Base-by-base conservation (phyloP, 1,140 invertebrate genomes). In the Microplitis demolitor region DNA sequence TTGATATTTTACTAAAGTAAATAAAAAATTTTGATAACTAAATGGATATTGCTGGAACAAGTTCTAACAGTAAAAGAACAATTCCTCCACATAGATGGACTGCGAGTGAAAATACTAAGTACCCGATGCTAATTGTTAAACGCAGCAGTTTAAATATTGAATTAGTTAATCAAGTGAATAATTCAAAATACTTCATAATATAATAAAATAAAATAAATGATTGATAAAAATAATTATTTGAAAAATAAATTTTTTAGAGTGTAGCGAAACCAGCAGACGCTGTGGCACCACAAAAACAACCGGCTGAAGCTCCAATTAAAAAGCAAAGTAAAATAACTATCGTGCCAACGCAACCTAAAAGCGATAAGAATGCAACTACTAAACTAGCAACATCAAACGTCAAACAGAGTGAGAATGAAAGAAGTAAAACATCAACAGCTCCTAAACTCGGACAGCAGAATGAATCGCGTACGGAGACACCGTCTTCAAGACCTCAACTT, bases 301-400 rank as follows among this genome's bases (percentile, higher is more conserved):
- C 75, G 31, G 54, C 78, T 11, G 69, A 13, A 53, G 70, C 75
- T 24, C 68, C 77, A 35, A 13, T 16, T 31, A 54, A 54, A 54
- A 54, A 54, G 53, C 77, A 76, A 39, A 74, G 73, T 50, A 88
- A 89, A 82, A 85, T 88, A 74, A 88, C 83, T 51, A 88, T 88
- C 78, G 82, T 87, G 69, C 87, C 87, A 8, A 82, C 85, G 14
- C 83, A 87, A 72, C 75, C 78, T 50, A 84, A 82, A 63, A 85
- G 71, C 72, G 82, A 84, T 54, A 84, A 83, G 62, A 78, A 77
- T 66, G 68, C 80, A 76, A 79, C 63, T 9, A 37, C 39, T 58
- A 72, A 72, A 71, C 31, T 50, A 14, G 24, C 39, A 45, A 45
- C 62, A 13, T 54, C 54, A 16, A 34, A 37, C 4, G 35, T 31